These are phyloP conservation scores for Cyrtorhinus lividipennis DNA, from an alignment of 1,140 invertebrate species.

Conservation along the genomic window DNA sequence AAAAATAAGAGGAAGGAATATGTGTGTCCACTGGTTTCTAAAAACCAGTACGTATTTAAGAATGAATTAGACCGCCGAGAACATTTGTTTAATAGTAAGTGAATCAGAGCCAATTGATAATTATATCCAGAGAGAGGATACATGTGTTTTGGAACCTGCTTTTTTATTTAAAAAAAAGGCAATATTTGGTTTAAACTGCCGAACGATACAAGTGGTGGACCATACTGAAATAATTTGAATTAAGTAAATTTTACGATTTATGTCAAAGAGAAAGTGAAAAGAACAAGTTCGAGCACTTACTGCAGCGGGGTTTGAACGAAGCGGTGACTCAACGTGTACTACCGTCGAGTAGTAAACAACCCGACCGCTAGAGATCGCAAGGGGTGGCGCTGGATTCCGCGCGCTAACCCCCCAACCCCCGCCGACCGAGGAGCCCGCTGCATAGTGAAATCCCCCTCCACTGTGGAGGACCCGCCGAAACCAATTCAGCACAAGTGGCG, in stretches of 20 bases:
- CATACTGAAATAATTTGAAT: background rate
- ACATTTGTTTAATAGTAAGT: too few relatives aligned
- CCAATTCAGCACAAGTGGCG: background rate
- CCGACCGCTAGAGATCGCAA: slow-evolving; percentile 1
- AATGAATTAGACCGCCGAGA: too few relatives aligned
- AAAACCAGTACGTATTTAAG: too few relatives aligned
- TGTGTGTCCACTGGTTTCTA: too few relatives aligned
- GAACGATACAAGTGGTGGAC: background rate
- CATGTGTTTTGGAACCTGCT: too few relatives aligned
- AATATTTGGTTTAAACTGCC: too few relatives aligned
- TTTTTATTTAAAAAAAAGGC: too few relatives aligned
- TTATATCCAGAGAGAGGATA: too few relatives aligned
- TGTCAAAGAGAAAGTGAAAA: background rate
- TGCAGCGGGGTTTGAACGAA: background rate
- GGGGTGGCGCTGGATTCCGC: slow-evolving; percentile 1
- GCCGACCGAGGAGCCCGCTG: background rate
- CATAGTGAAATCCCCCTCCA: background rate
- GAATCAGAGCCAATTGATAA: too few relatives aligned
- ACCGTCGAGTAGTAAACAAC: background rate
- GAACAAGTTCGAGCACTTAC: background rate
- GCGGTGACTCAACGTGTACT: slow-evolving; percentile 6
- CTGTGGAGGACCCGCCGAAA: background rate
- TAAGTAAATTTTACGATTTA: background rate
- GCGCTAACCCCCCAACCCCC: background rate
- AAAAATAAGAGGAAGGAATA: too few relatives aligned